Base-by-base conservation (phyloP, 2,113 vertebrate genomes). In the Psilopsiagon aymara region DNA sequence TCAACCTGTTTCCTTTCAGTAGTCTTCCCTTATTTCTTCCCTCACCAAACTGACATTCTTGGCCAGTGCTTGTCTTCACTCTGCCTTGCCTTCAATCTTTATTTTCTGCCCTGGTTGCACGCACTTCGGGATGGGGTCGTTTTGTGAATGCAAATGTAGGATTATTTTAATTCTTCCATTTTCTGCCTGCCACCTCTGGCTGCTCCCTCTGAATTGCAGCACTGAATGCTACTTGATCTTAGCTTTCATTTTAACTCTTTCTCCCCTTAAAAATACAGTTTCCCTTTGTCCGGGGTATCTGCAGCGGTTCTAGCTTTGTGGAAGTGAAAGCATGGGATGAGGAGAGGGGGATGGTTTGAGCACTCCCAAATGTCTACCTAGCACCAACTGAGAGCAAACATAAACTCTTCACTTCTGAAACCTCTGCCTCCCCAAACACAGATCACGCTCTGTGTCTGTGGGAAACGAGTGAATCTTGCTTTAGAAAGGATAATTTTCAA, bases 181-280 rank as follows among this genome's bases (percentile, higher is more conserved):
- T 92, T 96, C 60, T 67, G 59, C 70, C 94, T 92, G 85, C 83
- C 88, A 95, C 18, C 94, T 94, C 95, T 87, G 96, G 92, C 86
- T 97, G 70, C 29, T 80, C 71, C 49, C 41, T 70, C 75, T 94
- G 93, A 97, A 94, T 73, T 93, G 67, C 67, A 64, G 85, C 12
- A 91, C 27, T 24, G 52, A 82, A 88, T 2, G 3, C 28, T 47
- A 39, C 62, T 28, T 75, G 29, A 75, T 62, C 52, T 75, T 66
- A 57, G 23, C 4, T 5, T 39, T n/a, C 33, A 18, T 84, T 9
- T 15, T 9, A 13, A 11, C 31, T 17, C 67, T 33, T 86, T 47
- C 49, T 41, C 4, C 12, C n/a, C 17, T 35, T 79, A 66, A 94
- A 95, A 96, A 95, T 49, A 75, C 43, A 92, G 88, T 92, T 96